Evolutionary conservation across 1,140 invertebrate species (phyloP).

Genomic region (Temnothorax longispinosus): DNA sequence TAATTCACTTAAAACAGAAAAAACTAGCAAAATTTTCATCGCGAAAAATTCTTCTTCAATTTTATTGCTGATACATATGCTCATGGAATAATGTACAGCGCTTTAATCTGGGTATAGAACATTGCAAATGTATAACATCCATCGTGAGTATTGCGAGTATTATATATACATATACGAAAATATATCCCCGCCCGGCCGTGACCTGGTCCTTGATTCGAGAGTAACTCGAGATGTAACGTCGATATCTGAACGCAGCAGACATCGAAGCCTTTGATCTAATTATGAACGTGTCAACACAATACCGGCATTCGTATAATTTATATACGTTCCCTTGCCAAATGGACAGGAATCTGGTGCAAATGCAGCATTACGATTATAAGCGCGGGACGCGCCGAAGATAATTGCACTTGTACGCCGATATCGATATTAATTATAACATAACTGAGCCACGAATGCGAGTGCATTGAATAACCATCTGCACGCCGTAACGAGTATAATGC

Average conservation of each 20-base stretch:
- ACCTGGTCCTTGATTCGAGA: neutral
- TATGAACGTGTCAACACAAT: conserved; percentile 44
- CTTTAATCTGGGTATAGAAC: conserved; percentile 4
- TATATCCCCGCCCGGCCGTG: neutral
- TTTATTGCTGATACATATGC: neutral
- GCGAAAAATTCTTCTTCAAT: neutral
- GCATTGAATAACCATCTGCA: conserved; percentile 37
- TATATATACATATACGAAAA: neutral
- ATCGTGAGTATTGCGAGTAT: neutral
- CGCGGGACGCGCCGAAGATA: neutral
- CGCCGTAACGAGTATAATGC: conserved; percentile 29
- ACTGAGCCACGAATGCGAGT: neutral
- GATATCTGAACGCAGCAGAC: conserved; percentile 19
- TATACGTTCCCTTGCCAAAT: conserved; percentile 15
- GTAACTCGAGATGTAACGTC: conserved; percentile 36
- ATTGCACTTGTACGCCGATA: conserved; percentile 33
- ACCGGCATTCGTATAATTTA: neutral
- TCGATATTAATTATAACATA: conserved; percentile 44
- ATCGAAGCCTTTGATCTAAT: conserved; percentile 36
- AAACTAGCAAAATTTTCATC: neutral
- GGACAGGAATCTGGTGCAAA: neutral
- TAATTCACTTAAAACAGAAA: neutral
- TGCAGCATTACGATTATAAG: conserved; percentile 11
- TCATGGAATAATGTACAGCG: neutral
- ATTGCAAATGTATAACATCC: conserved; percentile 2